Evolutionary conservation across 2,797 vertebrate species (phyloP), one percentile per base, ranked within the genome.

Genomic region (Selene dorsalis): DNA sequence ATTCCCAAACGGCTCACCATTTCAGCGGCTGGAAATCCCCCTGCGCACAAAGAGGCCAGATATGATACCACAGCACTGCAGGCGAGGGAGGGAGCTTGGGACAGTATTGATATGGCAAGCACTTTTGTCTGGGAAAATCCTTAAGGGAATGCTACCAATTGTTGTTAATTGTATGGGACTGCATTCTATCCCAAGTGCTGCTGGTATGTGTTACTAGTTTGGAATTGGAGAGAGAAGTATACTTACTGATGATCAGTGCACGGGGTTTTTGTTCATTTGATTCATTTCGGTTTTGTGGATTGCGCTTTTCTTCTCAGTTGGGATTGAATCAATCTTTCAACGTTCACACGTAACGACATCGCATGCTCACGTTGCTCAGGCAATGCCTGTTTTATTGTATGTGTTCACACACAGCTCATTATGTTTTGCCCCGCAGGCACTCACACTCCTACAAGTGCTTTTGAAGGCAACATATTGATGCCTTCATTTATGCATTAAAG

Each of bases 1-100:
- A 93, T 94, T 95, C 94, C 93, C 94, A 95, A 94, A 91, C 90
- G 57, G 93, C 94, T 95, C 94, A 95, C 88, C 82, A 80, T 95
- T 95, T 94, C 95, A 95, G 82, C 16, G 87, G 83, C 90, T 95
- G 95, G 94, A 95, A 95, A 94, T 95, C 94, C 94, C 94, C 95
- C 85, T 76, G 79, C 4, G 88, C 93, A 95, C 95, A 95, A 95
- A 94, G 94, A 93, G 88, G 88, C 91, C 92, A 93, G 93, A 95
- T 94, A 95, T 94, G 93, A 95, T 94, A 93, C 91, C 89, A 87
- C 88, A 89, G 88, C 93, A 94, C 95, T 95, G 93, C 93, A 94
- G 95, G 94, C 93, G 67, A 93, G 93, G 94, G 94, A 94, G 94
- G 94, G 88, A 92, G 88, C 90, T 65, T 18, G 85, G 89, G 86